Conservation (phyloP, 2,888 invertebrate species). For the Dolichomitus sp. region DNA sequence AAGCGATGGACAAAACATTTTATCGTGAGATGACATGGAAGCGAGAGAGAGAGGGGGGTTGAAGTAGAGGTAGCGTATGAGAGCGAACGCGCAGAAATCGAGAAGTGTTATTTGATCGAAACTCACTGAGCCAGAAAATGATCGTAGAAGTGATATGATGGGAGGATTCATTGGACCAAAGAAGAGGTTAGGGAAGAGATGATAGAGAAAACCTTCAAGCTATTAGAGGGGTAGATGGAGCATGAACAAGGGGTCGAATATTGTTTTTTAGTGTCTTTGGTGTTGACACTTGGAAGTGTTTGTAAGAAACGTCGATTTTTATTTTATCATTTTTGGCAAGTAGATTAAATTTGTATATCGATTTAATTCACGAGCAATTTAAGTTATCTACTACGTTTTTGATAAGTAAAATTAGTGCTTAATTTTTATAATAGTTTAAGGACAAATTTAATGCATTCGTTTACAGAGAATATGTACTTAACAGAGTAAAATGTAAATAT, state of each 20-base stretch:
- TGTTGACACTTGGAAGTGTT: neutral
- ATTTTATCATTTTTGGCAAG: neutral
- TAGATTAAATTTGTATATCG: neutral
- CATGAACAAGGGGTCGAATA: neutral
- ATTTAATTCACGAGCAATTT: neutral
- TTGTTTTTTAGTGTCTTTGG: neutral
- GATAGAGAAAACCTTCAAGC: neutral
- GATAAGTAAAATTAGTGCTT: too few species aligned
- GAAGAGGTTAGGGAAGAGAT: constrained; percentile 6
- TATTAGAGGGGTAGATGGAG: neutral
- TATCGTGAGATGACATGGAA: constrained; percentile 67
- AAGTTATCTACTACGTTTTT: too few species aligned
- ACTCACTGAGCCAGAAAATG: constrained; percentile 78
- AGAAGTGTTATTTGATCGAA: constrained; percentile 80
- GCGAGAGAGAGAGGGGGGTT: constrained; percentile 21
- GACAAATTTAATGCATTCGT: too few species aligned
- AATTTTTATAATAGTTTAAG: too few species aligned
- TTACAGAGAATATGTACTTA: too few species aligned
- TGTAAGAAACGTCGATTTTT: neutral
- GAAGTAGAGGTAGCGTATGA: constrained; percentile 19
- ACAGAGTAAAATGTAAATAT: too few species aligned
- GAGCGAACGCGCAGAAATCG: constrained; percentile 44
- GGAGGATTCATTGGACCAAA: constrained; percentile 21
- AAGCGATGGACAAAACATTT: constrained; percentile 68
- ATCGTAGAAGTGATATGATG: constrained; percentile 62